These are phyloP conservation scores for Thymelicus sylvestris DNA, from an alignment of 2,888 invertebrate species.

Conservation along the genomic window DNA sequence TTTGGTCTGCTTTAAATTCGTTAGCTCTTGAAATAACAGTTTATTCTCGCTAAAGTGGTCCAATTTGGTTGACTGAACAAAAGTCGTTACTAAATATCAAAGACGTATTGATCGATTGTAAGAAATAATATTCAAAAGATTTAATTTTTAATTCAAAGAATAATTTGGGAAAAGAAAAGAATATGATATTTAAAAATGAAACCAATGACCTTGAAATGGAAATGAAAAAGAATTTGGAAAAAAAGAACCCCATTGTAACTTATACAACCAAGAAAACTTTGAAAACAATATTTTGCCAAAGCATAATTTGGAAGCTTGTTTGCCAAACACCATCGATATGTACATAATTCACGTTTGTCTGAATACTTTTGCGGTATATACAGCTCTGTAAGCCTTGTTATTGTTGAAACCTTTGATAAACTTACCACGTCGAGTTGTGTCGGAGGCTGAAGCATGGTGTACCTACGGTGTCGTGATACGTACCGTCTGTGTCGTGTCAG, in stretches of 20 bases:
- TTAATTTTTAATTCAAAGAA: not conserved
- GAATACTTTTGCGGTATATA: constrained; percentile 63
- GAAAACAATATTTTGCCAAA: constrained; percentile 42
- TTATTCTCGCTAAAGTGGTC: no score
- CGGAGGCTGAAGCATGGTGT: constrained; percentile 26
- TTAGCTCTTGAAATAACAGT: no score
- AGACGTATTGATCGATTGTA: not conserved
- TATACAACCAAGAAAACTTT: constrained; percentile 13
- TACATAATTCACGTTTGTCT: constrained; percentile 55
- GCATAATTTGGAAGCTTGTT: constrained; percentile 53
- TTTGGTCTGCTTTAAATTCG: no score
- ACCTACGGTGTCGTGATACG: constrained; percentile 33
- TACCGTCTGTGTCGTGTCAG: constrained; percentile 24
- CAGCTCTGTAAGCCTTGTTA: constrained; percentile 54
- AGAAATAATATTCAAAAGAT: no score
- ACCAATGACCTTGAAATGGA: not conserved
- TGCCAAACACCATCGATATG: constrained; percentile 50
- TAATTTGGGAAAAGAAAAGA: not conserved
- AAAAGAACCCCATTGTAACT: constrained; percentile 34
- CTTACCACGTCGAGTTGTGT: constrained; percentile 40
- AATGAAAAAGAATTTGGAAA: constrained; percentile 18
- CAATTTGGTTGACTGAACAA: no score
- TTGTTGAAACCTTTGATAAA: constrained; percentile 20
- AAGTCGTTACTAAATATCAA: no score
- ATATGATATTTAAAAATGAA: not conserved